Conservation (phyloP, 2,113 vertebrate species). For the Neogale vison region DNA sequence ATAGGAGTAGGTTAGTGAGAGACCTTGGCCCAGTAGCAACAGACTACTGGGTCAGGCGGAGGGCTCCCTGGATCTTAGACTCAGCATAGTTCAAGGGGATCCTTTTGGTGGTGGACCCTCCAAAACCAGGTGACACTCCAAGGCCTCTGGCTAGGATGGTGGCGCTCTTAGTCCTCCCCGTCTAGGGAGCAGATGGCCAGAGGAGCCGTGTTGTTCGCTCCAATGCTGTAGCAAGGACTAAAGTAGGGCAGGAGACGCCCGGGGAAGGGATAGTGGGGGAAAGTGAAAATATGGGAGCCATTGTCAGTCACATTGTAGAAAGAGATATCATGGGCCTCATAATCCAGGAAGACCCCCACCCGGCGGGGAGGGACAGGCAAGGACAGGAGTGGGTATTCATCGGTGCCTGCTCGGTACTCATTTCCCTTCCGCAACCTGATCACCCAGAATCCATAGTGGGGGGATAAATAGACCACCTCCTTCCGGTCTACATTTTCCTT, state of each 20-base stretch:
- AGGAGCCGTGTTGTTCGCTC: constrained; percentile 31
- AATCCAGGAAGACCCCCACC: constrained; percentile 79
- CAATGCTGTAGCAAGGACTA: constrained; percentile 84
- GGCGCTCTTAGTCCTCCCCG: not conserved
- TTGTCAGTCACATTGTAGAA: constrained; percentile 80
- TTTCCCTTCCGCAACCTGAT: constrained; percentile 72
- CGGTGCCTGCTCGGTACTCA: constrained; percentile 71
- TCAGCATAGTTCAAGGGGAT: not conserved
- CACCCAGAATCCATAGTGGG: constrained; percentile 77
- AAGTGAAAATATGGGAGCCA: constrained; percentile 79
- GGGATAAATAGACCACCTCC: constrained; percentile 73
- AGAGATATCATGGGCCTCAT: constrained; percentile 74
- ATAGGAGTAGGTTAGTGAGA: not conserved
- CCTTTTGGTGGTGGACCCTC: not conserved
- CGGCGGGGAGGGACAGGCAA: constrained; percentile 60
- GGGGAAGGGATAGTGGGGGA: constrained; percentile 78
- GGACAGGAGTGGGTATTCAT: constrained; percentile 48
- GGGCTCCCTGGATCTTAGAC: not conserved
- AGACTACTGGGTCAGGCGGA: not conserved
- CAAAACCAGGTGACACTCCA: not conserved
- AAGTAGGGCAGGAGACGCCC: constrained; percentile 87
- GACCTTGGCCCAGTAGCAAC: not conserved
- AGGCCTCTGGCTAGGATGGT: not conserved
- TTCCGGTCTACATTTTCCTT: constrained; percentile 71
- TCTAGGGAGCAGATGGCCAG: constrained; percentile 63